Evolutionary conservation across 1,140 invertebrate genomes (phyloP), one percentile per base, ranked within the genome.

Genomic region (Drosophila willistoni): DNA sequence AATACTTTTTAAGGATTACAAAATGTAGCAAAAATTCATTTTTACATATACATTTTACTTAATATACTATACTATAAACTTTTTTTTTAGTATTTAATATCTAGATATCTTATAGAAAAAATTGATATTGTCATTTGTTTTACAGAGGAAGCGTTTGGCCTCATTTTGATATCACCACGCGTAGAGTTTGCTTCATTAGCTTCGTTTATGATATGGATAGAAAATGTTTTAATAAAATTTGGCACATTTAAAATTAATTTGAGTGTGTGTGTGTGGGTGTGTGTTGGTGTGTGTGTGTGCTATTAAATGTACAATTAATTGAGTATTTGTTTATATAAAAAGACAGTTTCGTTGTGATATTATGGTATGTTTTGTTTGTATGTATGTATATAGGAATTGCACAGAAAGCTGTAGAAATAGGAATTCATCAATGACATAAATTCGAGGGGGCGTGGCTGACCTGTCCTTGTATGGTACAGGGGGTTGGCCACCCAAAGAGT

Each of bases 241-340:
- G 84, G 84, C 84, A 89, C 84, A 89, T 89, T 90, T 84, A 89
- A 89, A 89, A 84, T 89, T 87, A 87, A 84, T 72, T 84, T 78
- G 68, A 71, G 66, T 72, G 47, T 82, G 39, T 71, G 34, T 71
- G 34, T 62, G 22, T 42, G 44, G 55, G 13, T 33, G n/a, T 14
- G 19, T 29, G 42, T 56, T 25, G 57, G 17, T 71, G 39, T 64
- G 13, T 22, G 42, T 77, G 51, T 56, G 51, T 41, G 60, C 39
- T 51, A 44, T 61, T 74, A 78, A 73, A 73, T 85, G 65, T 84
- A 77, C 68, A 77, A 68, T 64, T 64, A 67, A 60, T 87, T 86
- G 80, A 89, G 84, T 89, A 84, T 89, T 78, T 17, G 59, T 71
- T 73, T 81, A 89, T 85, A 74, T 44, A 7, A 14, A 47, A 47